phyloP scores from a whole-genome alignment of 2,888 invertebrate species.

The Drosophila lacicola region DNA sequence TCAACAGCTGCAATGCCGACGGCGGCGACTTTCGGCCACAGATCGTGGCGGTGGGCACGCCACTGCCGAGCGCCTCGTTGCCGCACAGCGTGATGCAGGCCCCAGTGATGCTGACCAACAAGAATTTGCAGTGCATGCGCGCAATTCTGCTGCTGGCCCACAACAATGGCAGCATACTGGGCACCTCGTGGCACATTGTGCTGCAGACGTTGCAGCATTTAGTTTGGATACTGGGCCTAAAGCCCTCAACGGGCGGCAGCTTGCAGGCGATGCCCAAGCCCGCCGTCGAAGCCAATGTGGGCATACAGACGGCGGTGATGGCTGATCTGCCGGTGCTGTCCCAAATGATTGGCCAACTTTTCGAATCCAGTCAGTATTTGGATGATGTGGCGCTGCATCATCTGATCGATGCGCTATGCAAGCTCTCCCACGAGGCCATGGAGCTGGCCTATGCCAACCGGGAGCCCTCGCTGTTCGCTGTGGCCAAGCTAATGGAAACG shows the following conservation, averaged over 20 bases:
- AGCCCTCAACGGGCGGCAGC: slow-evolving; percentile 97
- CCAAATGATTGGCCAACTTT: slow-evolving; percentile 95
- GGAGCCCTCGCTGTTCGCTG: slow-evolving; percentile 98
- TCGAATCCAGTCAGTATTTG: slow-evolving; percentile 96
- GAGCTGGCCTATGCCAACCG: slow-evolving; percentile 97
- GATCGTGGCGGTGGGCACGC: slow-evolving; percentile 98
- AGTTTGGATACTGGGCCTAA: slow-evolving; percentile 97
- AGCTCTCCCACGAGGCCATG: slow-evolving; percentile 98
- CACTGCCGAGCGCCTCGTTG: slow-evolving; percentile 93
- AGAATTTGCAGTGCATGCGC: slow-evolving; percentile 98
- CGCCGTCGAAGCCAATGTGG: slow-evolving; percentile 91
- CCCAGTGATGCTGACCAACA: slow-evolving; percentile 97
- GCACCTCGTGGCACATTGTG: slow-evolving; percentile 97
- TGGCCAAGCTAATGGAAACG: slow-evolving; percentile 99
- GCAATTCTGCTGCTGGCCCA: slow-evolving; percentile 95
- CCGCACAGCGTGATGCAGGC: slow-evolving; percentile 88
- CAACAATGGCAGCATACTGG: slow-evolving; percentile 95
- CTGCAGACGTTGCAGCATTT: slow-evolving; percentile 96
- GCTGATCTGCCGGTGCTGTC: slow-evolving; percentile 96
- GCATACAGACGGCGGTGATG: slow-evolving; percentile 98
- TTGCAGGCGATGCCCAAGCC: slow-evolving; percentile 92
- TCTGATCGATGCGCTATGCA: slow-evolving; percentile 97
- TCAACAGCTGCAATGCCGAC: slow-evolving; percentile 83
- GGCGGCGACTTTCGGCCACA: slow-evolving; percentile 94
- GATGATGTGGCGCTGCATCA: slow-evolving; percentile 98